A percentile compares a stretch with the other conserved stretches of the same genome.
Evolutionary conservation across 2,113 vertebrate genomes (phyloP).

Genomic region (Phylloscopus whistleri): DNA sequence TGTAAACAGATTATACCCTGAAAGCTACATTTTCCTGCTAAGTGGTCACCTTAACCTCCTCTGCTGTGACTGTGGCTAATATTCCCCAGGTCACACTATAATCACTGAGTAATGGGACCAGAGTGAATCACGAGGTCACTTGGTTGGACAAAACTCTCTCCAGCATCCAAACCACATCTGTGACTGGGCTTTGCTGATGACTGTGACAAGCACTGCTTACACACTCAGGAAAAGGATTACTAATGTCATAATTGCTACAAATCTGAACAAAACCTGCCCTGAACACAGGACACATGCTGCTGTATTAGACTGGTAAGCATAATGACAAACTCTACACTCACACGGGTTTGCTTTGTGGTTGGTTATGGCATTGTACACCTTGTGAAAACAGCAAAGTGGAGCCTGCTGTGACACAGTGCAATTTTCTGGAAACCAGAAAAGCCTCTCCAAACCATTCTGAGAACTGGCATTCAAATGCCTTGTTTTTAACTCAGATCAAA

Average conservation of each 20-base stretch:
- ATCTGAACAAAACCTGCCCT: background rate
- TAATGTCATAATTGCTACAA: background rate
- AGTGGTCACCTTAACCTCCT: conserved; percentile 39
- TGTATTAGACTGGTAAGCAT: background rate
- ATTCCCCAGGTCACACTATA: background rate
- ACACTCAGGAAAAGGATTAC: background rate
- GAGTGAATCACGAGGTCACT: background rate
- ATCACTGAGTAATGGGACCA: background rate
- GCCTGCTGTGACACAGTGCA: background rate
- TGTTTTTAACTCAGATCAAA: background rate
- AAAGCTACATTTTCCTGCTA: conserved; percentile 32
- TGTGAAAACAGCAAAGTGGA: background rate
- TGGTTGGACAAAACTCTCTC: background rate
- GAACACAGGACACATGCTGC: background rate
- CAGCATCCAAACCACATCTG: background rate
- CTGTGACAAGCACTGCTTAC: background rate
- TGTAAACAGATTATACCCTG: conserved; percentile 55
- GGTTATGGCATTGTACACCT: background rate
- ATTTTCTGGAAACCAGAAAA: background rate
- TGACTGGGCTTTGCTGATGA: background rate
- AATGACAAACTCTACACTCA: background rate
- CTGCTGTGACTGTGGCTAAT: background rate
- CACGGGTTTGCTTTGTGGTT: background rate
- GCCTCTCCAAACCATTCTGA: background rate
- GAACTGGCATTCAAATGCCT: background rate